Base-by-base conservation (phyloP, 2,888 invertebrate genomes). In the Polymixis lichenea region DNA sequence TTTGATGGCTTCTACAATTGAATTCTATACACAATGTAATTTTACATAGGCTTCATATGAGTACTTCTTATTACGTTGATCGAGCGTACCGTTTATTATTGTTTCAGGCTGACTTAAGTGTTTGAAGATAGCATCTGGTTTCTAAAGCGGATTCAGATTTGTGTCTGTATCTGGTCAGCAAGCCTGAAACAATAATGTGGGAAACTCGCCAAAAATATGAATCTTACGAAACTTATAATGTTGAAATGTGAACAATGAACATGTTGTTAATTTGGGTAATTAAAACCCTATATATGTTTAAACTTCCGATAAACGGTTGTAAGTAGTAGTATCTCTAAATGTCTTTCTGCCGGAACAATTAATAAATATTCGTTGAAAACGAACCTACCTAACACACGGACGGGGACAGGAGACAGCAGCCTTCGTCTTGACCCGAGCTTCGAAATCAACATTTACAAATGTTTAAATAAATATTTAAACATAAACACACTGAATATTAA, bases 1-100 rank as follows among this genome's bases (percentile, higher is more conserved):
- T 83, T 86, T 78, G 78, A 86, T 72, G 71, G 83, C 64, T 83
- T 86, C 73, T 65, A 73, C 86, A 83, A 68, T 83, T 86, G 83
- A 68, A 73, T 73, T 73, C 64, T 67, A 64, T 86, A 73, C 43
- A 73, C 56, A 83, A 61, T 77, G 67, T 71, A 32, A 71, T 74
- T 75, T 82, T 62, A 68, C 64, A 65, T 68, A 60, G 67, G 72
- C 38, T 82, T 82, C 65, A 60, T 72, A 70, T 28, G 55, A 70
- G 55, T 49, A 67, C 67, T 53, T 60, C 61, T 65, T 82, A 71
- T 86, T 60, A 56, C 28, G n/a, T 7, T 38, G 15, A 60, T 49
- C 17, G 13, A 68, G 17, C 13, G 55, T 43, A n/a, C 19, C 17
- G 53, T 51, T 46, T 60, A 70, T 68, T 60, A 19, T 46, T 77